A percentile compares a stretch with the other conserved stretches of the same genome.
These are phyloP conservation scores for Molanna angustata DNA, from an alignment of 2,888 invertebrate genomes.

Conservation along the genomic window DNA sequence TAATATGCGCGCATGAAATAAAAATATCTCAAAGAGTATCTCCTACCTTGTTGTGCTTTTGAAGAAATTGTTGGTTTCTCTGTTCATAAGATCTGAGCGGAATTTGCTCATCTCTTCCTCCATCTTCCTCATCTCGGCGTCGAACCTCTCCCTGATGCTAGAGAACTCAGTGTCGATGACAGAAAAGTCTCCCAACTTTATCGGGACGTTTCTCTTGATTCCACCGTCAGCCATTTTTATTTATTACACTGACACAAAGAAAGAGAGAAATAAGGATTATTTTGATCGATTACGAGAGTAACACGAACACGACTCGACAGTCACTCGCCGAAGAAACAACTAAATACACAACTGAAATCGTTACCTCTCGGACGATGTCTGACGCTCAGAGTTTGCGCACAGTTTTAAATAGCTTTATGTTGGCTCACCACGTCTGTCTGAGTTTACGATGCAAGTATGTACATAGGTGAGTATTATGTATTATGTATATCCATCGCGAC, in stretches of 20 bases:
- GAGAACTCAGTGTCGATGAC: conserved; percentile 96
- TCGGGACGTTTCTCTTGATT: conserved; percentile 86
- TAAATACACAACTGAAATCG: conserved; percentile 46
- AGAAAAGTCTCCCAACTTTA: conserved; percentile 91
- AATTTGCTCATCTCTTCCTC: conserved; percentile 98
- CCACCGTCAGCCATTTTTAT: conserved; percentile 76
- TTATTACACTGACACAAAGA: conserved; percentile 24
- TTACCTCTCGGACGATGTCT: conserved; percentile 47
- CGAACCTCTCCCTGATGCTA: conserved; percentile 92
- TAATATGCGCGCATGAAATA: conserved; percentile 17
- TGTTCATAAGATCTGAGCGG: conserved; percentile 88
- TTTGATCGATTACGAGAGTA: conserved; percentile 7
- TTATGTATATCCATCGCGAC: too few species aligned
- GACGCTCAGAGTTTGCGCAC: conserved; percentile 56
- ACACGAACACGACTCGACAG: conserved; percentile 41
- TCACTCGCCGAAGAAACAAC: conserved; percentile 41
- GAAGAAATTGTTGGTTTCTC: conserved; percentile 89
- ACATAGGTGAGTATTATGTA: too few species aligned
- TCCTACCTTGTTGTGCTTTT: conserved; percentile 82
- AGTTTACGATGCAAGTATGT: neutral
- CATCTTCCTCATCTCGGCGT: conserved; percentile 97
- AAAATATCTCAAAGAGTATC: conserved; percentile 36
- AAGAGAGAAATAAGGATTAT: conserved; percentile 3
- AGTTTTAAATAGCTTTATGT: conserved; percentile 55
- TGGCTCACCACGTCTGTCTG: conserved; percentile 3